Conservation (phyloP, 2,113 vertebrate species). For the Ibidorhyncha struthersii region DNA sequence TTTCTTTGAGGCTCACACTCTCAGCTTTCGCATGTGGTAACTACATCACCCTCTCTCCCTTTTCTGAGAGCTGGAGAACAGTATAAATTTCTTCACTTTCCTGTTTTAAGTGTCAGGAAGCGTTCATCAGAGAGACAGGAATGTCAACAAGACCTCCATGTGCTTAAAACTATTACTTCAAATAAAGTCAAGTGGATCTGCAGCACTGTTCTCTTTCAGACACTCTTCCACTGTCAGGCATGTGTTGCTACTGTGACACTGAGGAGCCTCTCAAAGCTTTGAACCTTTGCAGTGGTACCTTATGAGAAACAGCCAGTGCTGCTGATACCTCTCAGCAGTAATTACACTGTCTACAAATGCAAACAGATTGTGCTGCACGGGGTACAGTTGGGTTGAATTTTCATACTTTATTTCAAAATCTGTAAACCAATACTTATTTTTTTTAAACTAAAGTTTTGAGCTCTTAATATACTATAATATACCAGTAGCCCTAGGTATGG, state of each 20-base stretch:
- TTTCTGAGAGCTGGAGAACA: not conserved
- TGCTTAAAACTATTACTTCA: not conserved
- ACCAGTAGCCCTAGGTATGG: accelerated
- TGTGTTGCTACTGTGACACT: not conserved
- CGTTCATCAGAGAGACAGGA: not conserved
- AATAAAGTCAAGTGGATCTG: not conserved
- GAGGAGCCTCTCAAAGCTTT: not conserved
- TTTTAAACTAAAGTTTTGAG: not conserved
- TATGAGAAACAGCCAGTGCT: not conserved
- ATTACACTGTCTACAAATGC: not conserved
- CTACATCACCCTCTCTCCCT: not conserved
- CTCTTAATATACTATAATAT: not conserved
- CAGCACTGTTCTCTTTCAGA: not conserved
- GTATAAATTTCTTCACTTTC: not conserved
- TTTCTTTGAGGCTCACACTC: not conserved
- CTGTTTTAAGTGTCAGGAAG: not conserved
- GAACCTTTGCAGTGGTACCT: not conserved
- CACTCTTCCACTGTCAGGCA: not conserved
- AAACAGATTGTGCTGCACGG: not conserved
- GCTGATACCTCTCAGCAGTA: not conserved
- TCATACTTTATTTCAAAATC: not conserved
- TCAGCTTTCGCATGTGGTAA: not conserved
- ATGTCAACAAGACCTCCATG: not conserved
- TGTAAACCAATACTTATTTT: not conserved
- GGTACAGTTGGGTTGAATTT: not conserved